Conservation (phyloP, 2,113 vertebrate genomes). For the Nothoprocta perdicaria region DNA sequence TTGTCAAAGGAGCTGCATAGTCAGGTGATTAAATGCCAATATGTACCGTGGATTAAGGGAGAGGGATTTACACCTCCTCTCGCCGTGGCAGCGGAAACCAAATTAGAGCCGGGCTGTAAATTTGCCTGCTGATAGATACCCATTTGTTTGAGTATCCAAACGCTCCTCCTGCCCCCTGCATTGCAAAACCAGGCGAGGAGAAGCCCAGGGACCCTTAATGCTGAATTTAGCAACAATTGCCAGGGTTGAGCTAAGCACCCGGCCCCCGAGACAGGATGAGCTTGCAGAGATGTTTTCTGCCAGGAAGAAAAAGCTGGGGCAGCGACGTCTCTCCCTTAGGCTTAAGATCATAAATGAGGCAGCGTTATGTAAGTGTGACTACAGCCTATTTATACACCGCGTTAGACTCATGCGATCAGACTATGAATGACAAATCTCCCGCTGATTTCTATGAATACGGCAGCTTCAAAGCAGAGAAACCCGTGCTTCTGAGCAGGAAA, state of each 20-base stretch:
- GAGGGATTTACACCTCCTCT: constrained; percentile 18
- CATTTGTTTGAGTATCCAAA: background rate
- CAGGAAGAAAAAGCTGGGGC: constrained; percentile 19
- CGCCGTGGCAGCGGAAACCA: background rate
- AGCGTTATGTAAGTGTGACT: constrained; percentile 59
- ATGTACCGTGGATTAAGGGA: constrained; percentile 49
- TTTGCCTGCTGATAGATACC: background rate
- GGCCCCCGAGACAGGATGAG: background rate
- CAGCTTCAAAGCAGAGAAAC: background rate
- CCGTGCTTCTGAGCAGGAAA: background rate
- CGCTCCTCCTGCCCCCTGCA: background rate
- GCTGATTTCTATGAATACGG: constrained; percentile 25
- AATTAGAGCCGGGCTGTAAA: constrained; percentile 28
- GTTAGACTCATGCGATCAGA: constrained; percentile 32
- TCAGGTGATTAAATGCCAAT: constrained; percentile 63
- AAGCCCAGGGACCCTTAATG: background rate
- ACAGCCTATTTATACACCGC: constrained; percentile 49
- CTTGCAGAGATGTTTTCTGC: constrained; percentile 42
- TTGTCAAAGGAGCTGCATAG: constrained; percentile 35
- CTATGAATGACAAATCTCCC: constrained; percentile 48
- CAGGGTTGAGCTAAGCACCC: background rate
- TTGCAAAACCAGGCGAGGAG: too few species aligned
- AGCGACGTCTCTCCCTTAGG: constrained; percentile 51
- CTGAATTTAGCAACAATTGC: background rate
- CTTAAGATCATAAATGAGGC: constrained; percentile 60